A percentile compares a stretch with the other conserved stretches of the same genome.
phyloP scores from a whole-genome alignment of 2,797 vertebrate species.

The Leptodactylus fallax region DNA sequence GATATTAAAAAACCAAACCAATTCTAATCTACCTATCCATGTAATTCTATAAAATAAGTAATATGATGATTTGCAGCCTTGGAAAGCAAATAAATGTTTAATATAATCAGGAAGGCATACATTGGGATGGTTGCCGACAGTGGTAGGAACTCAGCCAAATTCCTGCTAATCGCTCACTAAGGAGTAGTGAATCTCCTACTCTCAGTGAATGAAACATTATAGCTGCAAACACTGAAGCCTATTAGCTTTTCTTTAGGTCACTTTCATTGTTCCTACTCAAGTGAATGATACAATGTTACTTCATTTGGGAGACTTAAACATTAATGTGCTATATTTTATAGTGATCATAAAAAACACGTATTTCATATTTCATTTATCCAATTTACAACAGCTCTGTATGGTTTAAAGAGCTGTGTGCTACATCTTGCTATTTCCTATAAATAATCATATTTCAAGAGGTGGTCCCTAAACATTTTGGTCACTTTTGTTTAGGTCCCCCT shows the following conservation, averaged over 20 bases:
- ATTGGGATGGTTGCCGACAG: conserved; percentile 13
- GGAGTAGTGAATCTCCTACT: conserved; percentile 42
- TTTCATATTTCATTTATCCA: conserved; percentile 30
- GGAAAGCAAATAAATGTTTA: conserved; percentile 48
- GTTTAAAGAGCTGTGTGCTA: background rate
- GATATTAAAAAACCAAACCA: background rate
- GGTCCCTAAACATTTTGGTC: background rate
- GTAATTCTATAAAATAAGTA: conserved; percentile 25
- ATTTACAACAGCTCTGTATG: background rate
- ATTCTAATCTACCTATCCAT: background rate
- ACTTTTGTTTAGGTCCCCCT: too few species aligned
- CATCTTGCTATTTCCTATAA: background rate
- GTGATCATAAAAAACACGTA: background rate
- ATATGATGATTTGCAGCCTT: conserved; percentile 36
- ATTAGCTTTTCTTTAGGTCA: conserved; percentile 35
- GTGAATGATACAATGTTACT: conserved; percentile 12
- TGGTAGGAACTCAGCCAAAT: conserved; percentile 41
- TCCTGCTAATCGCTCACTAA: conserved; percentile 33
- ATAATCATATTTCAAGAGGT: background rate
- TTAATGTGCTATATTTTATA: conserved; percentile 29
- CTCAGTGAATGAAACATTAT: conserved; percentile 38
- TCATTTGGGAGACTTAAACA: conserved; percentile 46
- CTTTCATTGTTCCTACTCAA: conserved; percentile 18
- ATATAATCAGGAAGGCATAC: conserved; percentile 32
- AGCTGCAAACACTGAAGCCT: conserved; percentile 19